Conservation (phyloP, 1,140 invertebrate genomes). For the Aporrectodea caliginosa region DNA sequence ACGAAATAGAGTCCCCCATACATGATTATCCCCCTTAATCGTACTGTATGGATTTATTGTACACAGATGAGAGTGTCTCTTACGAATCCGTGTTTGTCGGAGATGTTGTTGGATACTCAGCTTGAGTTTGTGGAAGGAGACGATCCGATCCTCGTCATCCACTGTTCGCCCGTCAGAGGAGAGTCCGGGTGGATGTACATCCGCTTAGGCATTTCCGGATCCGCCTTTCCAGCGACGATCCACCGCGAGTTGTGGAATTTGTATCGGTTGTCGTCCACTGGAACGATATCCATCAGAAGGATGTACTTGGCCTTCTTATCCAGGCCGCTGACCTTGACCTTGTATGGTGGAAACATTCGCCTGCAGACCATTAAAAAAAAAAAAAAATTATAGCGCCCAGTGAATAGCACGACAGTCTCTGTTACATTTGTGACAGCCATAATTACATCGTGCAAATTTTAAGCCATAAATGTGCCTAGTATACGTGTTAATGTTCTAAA, state of each 20-base stretch:
- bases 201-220: constrained; percentile 90
- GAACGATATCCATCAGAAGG: constrained; percentile 90
- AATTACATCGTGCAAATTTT: no score
- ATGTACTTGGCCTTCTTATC: constrained; percentile 98
- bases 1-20: no score
- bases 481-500: no score
- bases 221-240: constrained; percentile 78
- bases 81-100: constrained; percentile 99
- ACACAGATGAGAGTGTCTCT: constrained; percentile 50
- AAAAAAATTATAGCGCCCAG: no score
- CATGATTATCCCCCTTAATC: no score
- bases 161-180: constrained; percentile 74
- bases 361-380: constrained; percentile 36
- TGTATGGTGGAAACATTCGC: constrained; percentile 53
- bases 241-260: constrained; percentile 98
- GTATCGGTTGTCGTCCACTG: constrained; percentile 90
- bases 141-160: constrained; percentile 68
- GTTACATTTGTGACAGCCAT: no score
- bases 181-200: constrained; percentile 81
- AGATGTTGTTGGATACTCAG: constrained; percentile 94
- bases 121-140: constrained; percentile 89
- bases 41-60: no score
- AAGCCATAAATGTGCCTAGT: no score
- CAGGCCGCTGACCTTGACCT: constrained; percentile 59
- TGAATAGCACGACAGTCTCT: no score